These are phyloP conservation scores for Drosophila nr. medialis DNA, from an alignment of 2,888 invertebrate species.

Conservation along the genomic window DNA sequence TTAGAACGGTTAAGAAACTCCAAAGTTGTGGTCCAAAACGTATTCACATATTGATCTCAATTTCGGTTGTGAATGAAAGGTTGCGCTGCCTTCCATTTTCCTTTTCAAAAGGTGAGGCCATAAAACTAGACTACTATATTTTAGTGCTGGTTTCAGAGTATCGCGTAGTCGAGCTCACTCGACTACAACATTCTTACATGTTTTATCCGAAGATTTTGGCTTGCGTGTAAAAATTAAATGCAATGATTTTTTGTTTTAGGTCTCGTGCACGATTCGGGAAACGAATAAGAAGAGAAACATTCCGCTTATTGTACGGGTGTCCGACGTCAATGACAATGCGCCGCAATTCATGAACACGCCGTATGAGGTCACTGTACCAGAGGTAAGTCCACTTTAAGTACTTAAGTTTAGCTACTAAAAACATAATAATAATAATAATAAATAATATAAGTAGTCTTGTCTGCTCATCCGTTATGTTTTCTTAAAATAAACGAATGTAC, in stretches of 20 bases:
- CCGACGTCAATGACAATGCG: slow-evolving; percentile 95
- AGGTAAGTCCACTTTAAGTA: slow-evolving; percentile 87
- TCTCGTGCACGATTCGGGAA: slow-evolving; percentile 92
- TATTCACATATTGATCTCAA: neutral
- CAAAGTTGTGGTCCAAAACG: neutral
- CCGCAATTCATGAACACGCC: slow-evolving; percentile 93
- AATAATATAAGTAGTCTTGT: neutral
- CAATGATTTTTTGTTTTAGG: slow-evolving; percentile 84
- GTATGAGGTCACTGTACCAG: slow-evolving; percentile 93
- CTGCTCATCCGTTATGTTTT: slow-evolving; percentile 2
- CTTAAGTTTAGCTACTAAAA: slow-evolving; percentile 1
- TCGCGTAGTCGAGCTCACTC: neutral
- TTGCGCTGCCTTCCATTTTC: neutral
- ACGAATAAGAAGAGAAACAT: slow-evolving; percentile 93
- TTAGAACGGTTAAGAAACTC: neutral
- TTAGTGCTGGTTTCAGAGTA: neutral
- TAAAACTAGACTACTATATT: neutral
- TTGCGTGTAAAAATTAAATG: slow-evolving; percentile 2
- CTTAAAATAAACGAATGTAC: neutral
- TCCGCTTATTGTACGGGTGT: slow-evolving; percentile 95
- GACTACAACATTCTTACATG: neutral
- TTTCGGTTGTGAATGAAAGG: neutral
- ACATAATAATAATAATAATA: neutral
- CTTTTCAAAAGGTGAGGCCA: neutral
- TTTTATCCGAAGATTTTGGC: neutral